Percentiles rank a stretch among this genome's conserved stretches.
Evolutionary conservation across 2,797 vertebrate species (phyloP).

Genomic region (Furcifer pardalis): DNA sequence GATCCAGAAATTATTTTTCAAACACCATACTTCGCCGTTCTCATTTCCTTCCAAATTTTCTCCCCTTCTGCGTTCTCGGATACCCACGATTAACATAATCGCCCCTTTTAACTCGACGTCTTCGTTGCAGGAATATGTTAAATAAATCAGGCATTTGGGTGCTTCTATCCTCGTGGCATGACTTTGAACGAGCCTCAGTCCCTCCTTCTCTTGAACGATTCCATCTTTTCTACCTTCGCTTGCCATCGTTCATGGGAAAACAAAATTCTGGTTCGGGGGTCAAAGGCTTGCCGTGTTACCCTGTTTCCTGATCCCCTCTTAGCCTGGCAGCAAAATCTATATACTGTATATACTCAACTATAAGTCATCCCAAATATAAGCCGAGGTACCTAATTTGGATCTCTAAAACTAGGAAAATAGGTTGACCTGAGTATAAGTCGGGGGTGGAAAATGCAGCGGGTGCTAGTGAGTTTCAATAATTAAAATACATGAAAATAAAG

Average conservation of each 20-base stretch:
- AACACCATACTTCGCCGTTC: not conserved
- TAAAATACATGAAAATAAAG: too few relatives aligned
- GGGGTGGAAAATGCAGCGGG: too few relatives aligned
- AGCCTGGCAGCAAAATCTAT: not conserved
- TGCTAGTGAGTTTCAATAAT: too few relatives aligned
- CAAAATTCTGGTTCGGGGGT: too few relatives aligned
- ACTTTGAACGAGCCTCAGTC: too few relatives aligned
- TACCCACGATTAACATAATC: slow-evolving; percentile 13
- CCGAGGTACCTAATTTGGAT: too few relatives aligned
- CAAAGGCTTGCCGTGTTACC: too few relatives aligned
- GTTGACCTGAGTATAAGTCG: too few relatives aligned
- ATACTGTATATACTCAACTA: too few relatives aligned
- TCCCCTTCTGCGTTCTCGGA: not conserved
- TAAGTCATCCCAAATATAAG: too few relatives aligned
- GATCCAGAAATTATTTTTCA: slow-evolving; percentile 17
- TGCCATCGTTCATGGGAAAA: too few relatives aligned
- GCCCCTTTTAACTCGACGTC: not conserved
- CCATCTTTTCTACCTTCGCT: not conserved
- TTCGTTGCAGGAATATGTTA: not conserved
- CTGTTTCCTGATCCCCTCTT: not conserved
- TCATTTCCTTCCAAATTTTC: not conserved
- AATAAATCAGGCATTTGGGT: slow-evolving; percentile 86
- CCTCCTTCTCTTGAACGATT: slow-evolving; percentile 66
- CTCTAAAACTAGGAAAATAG: too few relatives aligned
- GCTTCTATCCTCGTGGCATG: slow-evolving; percentile 82